Evolutionary conservation across 30 jellyfish, hydroid and myxozoan species (phyloP).

Genomic region (Mastigias papua): DNA sequence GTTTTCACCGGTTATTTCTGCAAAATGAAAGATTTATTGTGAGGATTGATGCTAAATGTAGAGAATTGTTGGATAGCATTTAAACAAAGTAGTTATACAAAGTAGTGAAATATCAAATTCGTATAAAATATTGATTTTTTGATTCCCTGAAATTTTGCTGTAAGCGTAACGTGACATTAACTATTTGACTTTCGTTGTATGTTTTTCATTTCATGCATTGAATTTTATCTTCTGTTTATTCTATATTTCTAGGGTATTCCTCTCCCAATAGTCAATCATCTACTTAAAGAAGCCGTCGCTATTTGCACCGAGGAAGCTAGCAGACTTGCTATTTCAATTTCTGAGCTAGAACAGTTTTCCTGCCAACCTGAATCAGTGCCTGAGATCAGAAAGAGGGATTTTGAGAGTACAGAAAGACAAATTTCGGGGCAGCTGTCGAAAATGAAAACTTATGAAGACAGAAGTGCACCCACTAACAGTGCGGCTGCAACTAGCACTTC

Average conservation of each 20-base stretch:
- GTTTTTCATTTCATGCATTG: background rate
- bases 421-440: too few relatives aligned
- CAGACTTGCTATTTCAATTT: background rate
- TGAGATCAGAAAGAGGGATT: background rate
- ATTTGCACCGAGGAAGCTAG: slow-evolving; percentile 23
- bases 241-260: slow-evolving; percentile 43
- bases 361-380: background rate
- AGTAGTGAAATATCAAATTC: too few relatives aligned
- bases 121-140: too few relatives aligned
- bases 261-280: slow-evolving; percentile 41
- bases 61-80: too few relatives aligned
- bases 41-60: too few relatives aligned
- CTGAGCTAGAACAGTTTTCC: background rate
- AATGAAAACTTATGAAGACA: background rate
- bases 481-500: background rate
- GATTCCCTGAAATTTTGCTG: too few relatives aligned
- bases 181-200: too few relatives aligned
- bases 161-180: too few relatives aligned
- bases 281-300: slow-evolving; percentile 50
- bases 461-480: background rate
- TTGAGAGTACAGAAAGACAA: background rate
- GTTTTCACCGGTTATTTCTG: too few relatives aligned
- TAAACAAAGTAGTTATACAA: too few relatives aligned
- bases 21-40: too few relatives aligned
- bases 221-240: background rate